Evolutionary conservation across 2,888 invertebrate genomes (phyloP).

Genomic region (Zhengitettix transpicula): DNA sequence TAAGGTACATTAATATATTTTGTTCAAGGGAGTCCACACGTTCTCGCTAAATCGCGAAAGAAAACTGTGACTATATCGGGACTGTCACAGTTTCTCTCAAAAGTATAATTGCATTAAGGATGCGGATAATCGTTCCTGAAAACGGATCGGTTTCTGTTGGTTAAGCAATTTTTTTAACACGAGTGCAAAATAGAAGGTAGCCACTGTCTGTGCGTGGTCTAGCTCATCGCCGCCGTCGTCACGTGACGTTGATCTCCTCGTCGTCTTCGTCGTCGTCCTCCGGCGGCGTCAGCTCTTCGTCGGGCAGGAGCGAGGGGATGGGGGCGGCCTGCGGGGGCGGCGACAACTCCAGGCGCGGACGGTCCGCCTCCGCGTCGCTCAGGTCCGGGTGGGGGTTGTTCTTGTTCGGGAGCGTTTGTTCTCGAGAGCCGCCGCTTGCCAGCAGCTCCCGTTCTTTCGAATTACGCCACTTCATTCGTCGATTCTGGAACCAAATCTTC

Average conservation of each 20-base stretch:
- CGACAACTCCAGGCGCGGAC: conserved; percentile 41
- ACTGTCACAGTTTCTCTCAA: too few relatives aligned
- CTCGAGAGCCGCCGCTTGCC: conserved; percentile 83
- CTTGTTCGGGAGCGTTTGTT: conserved; percentile 90
- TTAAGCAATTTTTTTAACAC: too few relatives aligned
- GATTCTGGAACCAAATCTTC: conserved; percentile 90
- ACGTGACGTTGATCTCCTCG: conserved; percentile 78
- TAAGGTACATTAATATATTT: too few relatives aligned
- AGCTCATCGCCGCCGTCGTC: conserved; percentile 25
- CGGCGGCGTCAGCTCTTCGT: conserved; percentile 16
- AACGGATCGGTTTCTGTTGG: too few relatives aligned
- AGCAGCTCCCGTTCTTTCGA: conserved; percentile 89
- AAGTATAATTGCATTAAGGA: too few relatives aligned
- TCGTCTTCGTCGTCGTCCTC: conserved; percentile 44
- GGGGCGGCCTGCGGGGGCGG: background rate
- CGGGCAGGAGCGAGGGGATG: background rate
- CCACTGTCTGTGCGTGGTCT: background rate
- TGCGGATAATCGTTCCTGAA: too few relatives aligned
- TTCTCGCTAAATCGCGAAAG: too few relatives aligned
- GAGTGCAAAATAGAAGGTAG: too few relatives aligned
- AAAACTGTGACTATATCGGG: too few relatives aligned
- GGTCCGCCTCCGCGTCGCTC: conserved; percentile 74
- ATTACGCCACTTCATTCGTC: conserved; percentile 98
- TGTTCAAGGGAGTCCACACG: too few relatives aligned
- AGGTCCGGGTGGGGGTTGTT: conserved; percentile 92